These are phyloP conservation scores for Bambusicola thoracicus DNA, from an alignment of 2,113 vertebrate species.

Conservation along the genomic window DNA sequence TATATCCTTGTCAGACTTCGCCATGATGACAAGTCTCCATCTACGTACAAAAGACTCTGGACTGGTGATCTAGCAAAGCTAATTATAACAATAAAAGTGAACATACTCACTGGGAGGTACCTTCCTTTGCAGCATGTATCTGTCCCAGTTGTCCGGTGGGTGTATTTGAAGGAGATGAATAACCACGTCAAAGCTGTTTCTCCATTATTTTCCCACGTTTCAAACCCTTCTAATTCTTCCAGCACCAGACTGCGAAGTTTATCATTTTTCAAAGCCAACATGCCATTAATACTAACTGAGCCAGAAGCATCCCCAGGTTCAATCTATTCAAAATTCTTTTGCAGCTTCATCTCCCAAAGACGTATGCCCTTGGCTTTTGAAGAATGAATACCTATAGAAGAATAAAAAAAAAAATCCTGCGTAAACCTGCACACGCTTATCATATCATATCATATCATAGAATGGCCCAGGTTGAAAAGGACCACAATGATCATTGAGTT, in stretches of 20 bases:
- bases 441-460: too few species aligned
- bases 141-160: not conserved
- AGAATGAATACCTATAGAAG: not conserved
- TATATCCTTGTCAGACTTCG: not conserved
- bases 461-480: too few species aligned
- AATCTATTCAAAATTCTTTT: not conserved
- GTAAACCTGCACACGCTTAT: not conserved
- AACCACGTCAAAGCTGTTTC: not conserved
- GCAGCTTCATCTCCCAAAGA: not conserved
- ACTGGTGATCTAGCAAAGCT: not conserved
- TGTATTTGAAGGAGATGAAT: not conserved
- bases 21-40: not conserved
- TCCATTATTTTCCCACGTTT: not conserved
- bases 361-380: not conserved
- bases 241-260: not conserved
- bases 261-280: not conserved
- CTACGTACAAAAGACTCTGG: not conserved
- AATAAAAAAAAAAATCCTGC: not conserved
- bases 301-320: not conserved
- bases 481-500: too few species aligned
- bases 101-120: not conserved
- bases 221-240: not conserved
- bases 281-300: not conserved
- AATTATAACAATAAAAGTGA: not conserved
- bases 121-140: not conserved